Evolutionary conservation across 2,888 invertebrate species (phyloP).

Genomic region (Campaea margaritaria): DNA sequence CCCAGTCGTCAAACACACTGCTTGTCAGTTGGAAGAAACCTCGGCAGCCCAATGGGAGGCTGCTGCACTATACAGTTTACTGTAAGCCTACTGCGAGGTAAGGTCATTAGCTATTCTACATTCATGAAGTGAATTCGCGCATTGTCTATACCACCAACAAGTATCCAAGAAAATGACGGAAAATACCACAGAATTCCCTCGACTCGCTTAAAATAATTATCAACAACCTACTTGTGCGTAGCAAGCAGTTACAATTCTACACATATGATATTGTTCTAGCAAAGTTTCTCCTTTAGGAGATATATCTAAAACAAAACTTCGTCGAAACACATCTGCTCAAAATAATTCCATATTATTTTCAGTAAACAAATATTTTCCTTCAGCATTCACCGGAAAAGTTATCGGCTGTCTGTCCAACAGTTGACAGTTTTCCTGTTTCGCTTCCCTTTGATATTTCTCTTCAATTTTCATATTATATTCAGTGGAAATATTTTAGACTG

Average conservation of each 20-base stretch:
- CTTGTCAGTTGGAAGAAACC: conserved; percentile 95
- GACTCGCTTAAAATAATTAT: too few relatives aligned
- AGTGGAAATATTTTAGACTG: conserved; percentile 2
- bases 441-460: conserved; percentile 15
- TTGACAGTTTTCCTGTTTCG: conserved; percentile 26
- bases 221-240: too few relatives aligned
- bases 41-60: conserved; percentile 90
- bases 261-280: too few relatives aligned
- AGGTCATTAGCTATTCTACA: conserved; percentile 16
- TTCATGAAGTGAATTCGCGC: too few relatives aligned
- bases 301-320: too few relatives aligned
- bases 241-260: too few relatives aligned
- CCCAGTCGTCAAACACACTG: conserved; percentile 91
- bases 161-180: too few relatives aligned
- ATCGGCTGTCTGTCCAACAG: conserved; percentile 6
- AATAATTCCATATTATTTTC: neutral
- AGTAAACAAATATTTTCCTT: conserved; percentile 5
- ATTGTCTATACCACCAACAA: too few relatives aligned
- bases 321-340: neutral
- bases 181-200: too few relatives aligned
- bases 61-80: conserved; percentile 93
- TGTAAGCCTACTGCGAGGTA: conserved; percentile 81
- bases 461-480: conserved; percentile 18
- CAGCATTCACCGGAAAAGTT: conserved; percentile 11
- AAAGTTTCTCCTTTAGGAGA: too few relatives aligned